These are phyloP conservation scores for Drosophila mulleri DNA, from an alignment of 2,888 invertebrate genomes.

Conservation along the genomic window DNA sequence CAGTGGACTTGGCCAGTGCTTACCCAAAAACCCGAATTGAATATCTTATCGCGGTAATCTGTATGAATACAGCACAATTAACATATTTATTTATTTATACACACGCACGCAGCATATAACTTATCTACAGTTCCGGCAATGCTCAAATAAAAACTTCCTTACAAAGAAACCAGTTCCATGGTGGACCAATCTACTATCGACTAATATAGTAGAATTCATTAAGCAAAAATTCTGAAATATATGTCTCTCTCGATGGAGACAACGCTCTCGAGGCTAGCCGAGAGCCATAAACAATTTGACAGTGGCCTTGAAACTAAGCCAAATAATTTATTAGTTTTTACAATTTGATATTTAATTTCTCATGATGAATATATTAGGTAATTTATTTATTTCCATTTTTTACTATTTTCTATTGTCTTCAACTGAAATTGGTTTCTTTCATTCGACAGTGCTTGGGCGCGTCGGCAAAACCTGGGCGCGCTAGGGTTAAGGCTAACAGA, in stretches of 20 bases:
- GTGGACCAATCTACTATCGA: constrained; percentile 12
- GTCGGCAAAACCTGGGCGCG: constrained; percentile 32
- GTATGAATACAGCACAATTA: constrained; percentile 23
- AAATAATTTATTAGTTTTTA: constrained; percentile 51
- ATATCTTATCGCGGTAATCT: constrained; percentile 3
- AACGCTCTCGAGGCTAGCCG: constrained; percentile 20
- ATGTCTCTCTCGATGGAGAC: constrained; percentile 18
- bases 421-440: constrained; percentile 17
- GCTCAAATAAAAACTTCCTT: constrained; percentile 62
- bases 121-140: constrained; percentile 63
- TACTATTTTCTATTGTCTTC: constrained; percentile 21
- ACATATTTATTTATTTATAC: constrained; percentile 42
- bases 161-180: constrained; percentile 53
- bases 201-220: constrained; percentile 34
- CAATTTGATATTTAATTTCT: constrained; percentile 11
- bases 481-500: constrained; percentile 32
- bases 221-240: constrained; percentile 41
- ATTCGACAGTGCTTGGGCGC: constrained; percentile 12
- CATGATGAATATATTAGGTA: constrained; percentile 24
- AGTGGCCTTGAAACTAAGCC: constrained; percentile 35
- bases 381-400: constrained; percentile 7
- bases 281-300: constrained; percentile 13
- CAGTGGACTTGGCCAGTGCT: constrained; percentile 7
- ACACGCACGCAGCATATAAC: constrained; percentile 45
- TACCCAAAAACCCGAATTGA: constrained; percentile 22